These are phyloP conservation scores for Agrochola circellaris DNA, from an alignment of 2,888 invertebrate genomes.

Conservation along the genomic window DNA sequence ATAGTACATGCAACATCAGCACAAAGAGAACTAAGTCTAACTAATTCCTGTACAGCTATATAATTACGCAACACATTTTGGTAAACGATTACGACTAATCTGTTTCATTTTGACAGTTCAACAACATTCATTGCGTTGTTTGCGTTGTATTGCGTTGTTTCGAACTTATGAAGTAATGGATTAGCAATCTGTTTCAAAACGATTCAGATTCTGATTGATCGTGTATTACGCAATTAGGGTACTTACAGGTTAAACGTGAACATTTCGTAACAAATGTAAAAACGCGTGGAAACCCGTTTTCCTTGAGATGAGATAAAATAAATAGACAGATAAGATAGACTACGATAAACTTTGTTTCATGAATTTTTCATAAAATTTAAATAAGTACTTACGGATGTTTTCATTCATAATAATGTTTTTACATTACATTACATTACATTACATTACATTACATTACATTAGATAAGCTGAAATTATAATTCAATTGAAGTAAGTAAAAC, in stretches of 20 bases:
- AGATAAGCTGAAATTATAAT: neutral
- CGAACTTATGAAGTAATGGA: no score
- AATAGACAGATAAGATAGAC: constrained; percentile 42
- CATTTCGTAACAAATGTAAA: constrained; percentile 9
- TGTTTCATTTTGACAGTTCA: no score
- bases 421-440: no score
- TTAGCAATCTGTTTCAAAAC: no score
- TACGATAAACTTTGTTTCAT: constrained; percentile 10
- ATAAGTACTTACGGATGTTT: neutral
- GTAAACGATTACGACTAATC: no score
- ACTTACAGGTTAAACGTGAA: constrained; percentile 11
- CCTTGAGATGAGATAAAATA: constrained; percentile 38
- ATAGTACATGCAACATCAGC: neutral
- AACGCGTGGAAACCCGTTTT: constrained; percentile 19
- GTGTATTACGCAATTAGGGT: no score
- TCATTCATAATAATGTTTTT: neutral
- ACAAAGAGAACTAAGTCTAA: neutral
- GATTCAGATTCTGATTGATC: no score
- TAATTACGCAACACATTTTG: no score
- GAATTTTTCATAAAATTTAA: constrained; percentile 23
- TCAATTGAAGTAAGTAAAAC: neutral
- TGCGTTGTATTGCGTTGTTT: no score
- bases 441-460: no score
- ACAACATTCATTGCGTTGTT: no score
- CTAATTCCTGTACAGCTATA: neutral